Evolutionary conservation across 2,888 invertebrate genomes (phyloP).

Genomic region (Drosophila imparisetae): DNA sequence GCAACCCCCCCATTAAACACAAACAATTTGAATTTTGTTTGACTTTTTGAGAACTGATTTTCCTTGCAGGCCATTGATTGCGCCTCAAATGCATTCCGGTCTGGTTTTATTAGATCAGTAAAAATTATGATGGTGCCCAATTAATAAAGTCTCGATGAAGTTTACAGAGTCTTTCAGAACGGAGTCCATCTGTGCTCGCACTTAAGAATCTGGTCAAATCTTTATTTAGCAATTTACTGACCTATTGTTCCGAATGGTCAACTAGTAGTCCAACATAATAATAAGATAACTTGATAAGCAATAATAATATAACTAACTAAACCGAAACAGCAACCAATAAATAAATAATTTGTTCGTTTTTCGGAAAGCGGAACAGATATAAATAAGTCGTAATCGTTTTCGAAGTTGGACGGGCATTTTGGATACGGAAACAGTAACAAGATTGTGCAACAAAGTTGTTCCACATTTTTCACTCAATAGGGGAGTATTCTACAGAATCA

Average conservation of each 20-base stretch:
- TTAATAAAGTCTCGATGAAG: neutral
- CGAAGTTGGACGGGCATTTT: neutral
- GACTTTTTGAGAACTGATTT: neutral
- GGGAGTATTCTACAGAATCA: neutral
- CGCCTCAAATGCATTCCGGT: neutral
- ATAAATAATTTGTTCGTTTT: neutral
- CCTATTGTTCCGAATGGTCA: neutral
- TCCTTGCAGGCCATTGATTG: neutral
- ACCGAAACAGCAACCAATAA: neutral
- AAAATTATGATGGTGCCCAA: neutral
- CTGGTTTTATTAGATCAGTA: neutral
- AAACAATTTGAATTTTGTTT: neutral
- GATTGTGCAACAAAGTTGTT: neutral
- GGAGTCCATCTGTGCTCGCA: neutral
- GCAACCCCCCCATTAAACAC: neutral
- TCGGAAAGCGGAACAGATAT: neutral
- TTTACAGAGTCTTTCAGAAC: neutral
- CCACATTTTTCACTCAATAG: neutral
- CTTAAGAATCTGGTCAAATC: neutral
- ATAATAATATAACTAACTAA: neutral
- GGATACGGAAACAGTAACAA: neutral
- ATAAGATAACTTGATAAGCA: neutral
- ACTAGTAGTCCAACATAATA: neutral
- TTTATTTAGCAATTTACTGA: neutral
- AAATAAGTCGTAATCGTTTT: neutral